Percentiles rank a stretch among this genome's conserved stretches.
These are phyloP conservation scores for Petrocephalus zakoni DNA, from an alignment of 2,113 vertebrate genomes.

Conservation along the genomic window DNA sequence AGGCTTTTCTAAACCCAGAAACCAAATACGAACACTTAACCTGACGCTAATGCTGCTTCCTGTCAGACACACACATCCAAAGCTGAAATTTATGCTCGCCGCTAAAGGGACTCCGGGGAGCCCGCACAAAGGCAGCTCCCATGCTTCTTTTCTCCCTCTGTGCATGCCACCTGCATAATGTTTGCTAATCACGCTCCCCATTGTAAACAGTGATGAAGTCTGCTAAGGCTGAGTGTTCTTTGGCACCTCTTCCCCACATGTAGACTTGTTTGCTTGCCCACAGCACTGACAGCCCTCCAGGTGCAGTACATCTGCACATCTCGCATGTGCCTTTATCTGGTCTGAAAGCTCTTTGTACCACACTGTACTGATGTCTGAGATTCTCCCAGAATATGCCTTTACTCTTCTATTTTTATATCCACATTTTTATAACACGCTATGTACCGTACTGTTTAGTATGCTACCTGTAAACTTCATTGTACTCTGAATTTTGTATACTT, in stretches of 20 bases:
- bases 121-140: neutral
- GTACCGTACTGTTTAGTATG: neutral
- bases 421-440: neutral
- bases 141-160: neutral
- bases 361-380: neutral
- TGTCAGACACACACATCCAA: neutral
- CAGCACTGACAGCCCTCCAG: constrained; percentile 3
- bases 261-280: neutral
- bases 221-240: neutral
- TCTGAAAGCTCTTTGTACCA: neutral
- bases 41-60: neutral
- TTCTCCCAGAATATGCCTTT: neutral
- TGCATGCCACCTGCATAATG: constrained; percentile 15
- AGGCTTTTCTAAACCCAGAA: neutral
- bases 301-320: neutral
- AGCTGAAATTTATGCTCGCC: neutral
- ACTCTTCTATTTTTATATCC: neutral
- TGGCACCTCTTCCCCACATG: neutral
- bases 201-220: neutral
- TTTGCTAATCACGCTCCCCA: neutral
- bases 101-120: neutral
- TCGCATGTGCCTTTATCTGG: neutral
- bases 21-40: neutral
- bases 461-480: neutral
- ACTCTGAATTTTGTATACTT: neutral